Percentiles rank a stretch among this genome's conserved stretches.
These are phyloP conservation scores for Rotaria magnacalcarata DNA, from an alignment of 2,888 invertebrate species.

Conservation along the genomic window DNA sequence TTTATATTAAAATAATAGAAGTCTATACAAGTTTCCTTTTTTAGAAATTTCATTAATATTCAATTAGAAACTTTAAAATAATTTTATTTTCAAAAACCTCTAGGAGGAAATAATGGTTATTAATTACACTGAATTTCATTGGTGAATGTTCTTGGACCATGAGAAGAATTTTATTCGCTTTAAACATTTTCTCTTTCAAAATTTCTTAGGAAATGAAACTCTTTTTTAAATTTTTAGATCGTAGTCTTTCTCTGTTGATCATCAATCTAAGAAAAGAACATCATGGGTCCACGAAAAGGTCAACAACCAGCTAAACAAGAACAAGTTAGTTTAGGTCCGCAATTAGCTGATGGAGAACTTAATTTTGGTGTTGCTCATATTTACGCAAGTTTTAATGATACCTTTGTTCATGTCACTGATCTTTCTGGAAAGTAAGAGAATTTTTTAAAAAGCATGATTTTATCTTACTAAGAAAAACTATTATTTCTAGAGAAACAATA, in stretches of 20 bases:
- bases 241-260: not conserved
- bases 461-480: too few species aligned
- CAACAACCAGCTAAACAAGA: slow-evolving; percentile 42
- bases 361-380: slow-evolving; percentile 99
- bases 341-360: slow-evolving; percentile 86
- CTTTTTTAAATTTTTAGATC: not conserved
- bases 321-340: slow-evolving; percentile 45
- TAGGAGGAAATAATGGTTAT: not conserved
- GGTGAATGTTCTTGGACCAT: not conserved
- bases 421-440: slow-evolving; percentile 70
- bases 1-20: not conserved
- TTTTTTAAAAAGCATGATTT: too few species aligned
- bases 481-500: slow-evolving; percentile 62
- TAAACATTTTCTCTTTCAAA: too few species aligned
- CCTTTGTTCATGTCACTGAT: slow-evolving; percentile 98
- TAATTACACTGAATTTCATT: not conserved
- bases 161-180: not conserved
- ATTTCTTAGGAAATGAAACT: too few species aligned
- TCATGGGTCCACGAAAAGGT: slow-evolving; percentile 46
- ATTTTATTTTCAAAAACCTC: not conserved
- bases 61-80: not conserved
- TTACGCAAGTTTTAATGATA: slow-evolving; percentile 98
- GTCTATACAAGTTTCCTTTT: not conserved
- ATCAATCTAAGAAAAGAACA: not conserved
- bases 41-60: not conserved